These are phyloP conservation scores for Amphipoea oculea DNA, from an alignment of 2,888 invertebrate species.

Conservation along the genomic window DNA sequence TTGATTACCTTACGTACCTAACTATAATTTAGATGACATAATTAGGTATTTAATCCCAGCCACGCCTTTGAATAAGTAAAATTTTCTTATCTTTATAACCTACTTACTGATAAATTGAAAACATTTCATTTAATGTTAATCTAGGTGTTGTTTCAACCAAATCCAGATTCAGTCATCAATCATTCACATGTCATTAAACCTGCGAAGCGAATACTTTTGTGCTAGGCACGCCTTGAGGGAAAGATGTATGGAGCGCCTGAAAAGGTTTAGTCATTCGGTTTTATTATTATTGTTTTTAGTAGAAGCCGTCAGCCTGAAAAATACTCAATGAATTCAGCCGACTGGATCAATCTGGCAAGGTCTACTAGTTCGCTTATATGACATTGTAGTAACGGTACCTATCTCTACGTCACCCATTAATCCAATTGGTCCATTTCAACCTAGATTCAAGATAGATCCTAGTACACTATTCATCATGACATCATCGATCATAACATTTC, in stretches of 20 bases:
- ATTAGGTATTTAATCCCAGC: background rate
- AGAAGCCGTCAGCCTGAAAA: no score
- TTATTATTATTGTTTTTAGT: conserved; percentile 7
- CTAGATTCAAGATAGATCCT: background rate
- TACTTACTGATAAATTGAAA: conserved; percentile 17
- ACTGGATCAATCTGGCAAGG: background rate
- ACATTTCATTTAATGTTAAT: conserved; percentile 21
- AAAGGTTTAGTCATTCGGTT: conserved; percentile 23
- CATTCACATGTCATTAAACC: conserved; percentile 33
- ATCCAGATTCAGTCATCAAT: conserved; percentile 19
- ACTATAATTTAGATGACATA: background rate
- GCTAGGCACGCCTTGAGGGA: background rate
- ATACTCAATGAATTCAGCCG: background rate
- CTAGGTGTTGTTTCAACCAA: conserved; percentile 24
- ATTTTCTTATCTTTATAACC: conserved; percentile 19
- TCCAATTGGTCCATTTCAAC: background rate
- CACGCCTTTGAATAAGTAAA: background rate
- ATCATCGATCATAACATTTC: background rate
- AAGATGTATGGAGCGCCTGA: conserved; percentile 22
- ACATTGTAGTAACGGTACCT: background rate
- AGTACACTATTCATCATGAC: background rate
- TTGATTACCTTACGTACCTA: background rate
- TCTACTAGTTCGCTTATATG: background rate
- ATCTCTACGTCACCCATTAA: background rate
- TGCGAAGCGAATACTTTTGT: conserved; percentile 21